Evolutionary conservation across 1,140 invertebrate genomes (phyloP).

Genomic region (Agrypnia vestita): DNA sequence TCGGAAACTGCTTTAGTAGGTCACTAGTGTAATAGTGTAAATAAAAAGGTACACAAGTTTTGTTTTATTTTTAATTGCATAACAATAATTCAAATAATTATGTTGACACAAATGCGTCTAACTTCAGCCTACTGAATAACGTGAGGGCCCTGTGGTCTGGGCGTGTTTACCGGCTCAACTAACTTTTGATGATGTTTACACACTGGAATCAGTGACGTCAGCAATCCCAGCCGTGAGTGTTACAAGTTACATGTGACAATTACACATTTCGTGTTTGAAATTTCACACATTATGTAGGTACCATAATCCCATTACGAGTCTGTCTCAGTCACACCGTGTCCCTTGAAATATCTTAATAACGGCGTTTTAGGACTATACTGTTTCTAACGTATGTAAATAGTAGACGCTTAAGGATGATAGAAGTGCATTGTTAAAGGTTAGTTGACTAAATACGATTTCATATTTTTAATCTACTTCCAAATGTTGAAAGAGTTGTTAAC

Average conservation of each 20-base stretch:
- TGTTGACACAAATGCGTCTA: too few species aligned
- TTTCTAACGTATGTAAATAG: slow-evolving; percentile 35
- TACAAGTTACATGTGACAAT: slow-evolving; percentile 28
- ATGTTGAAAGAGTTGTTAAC: too few species aligned
- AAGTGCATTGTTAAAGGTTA: background rate
- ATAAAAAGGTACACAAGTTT: too few species aligned
- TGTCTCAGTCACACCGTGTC: slow-evolving; percentile 25
- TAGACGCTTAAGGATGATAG: background rate
- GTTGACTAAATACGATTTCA: too few species aligned
- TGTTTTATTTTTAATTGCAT: too few species aligned
- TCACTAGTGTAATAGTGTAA: too few species aligned
- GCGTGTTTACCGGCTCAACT: slow-evolving; percentile 12
- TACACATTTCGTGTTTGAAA: slow-evolving; percentile 34
- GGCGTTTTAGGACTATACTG: background rate
- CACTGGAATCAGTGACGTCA: slow-evolving; percentile 2
- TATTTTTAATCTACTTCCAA: too few species aligned
- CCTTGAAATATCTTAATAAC: slow-evolving; percentile 13
- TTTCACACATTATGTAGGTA: slow-evolving; percentile 13
- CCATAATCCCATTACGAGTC: slow-evolving; percentile 23
- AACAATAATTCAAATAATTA: too few species aligned
- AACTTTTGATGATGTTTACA: slow-evolving; percentile 37
- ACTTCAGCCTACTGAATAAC: too few species aligned
- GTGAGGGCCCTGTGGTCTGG: background rate
- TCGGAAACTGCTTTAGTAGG: too few species aligned
- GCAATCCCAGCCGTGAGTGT: slow-evolving; percentile 1